Evolutionary conservation across 2,888 invertebrate species (phyloP), one percentile per base, ranked within the genome.

Genomic region (Nasonia oneida): DNA sequence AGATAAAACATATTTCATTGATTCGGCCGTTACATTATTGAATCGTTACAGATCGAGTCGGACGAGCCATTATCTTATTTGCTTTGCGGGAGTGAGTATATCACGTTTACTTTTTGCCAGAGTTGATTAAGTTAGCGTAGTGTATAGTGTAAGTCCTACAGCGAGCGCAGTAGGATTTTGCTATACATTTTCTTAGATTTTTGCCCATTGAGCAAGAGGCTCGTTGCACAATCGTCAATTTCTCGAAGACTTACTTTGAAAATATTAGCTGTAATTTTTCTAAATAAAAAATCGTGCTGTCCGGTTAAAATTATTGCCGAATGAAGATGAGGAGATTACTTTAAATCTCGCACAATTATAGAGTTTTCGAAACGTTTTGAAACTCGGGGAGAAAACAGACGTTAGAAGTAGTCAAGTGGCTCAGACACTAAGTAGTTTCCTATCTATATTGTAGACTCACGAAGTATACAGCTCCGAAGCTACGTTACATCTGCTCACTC

Each of bases 1-100:
- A 23, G 37, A 77, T 37, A 37, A 61, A 78, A 71, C 33, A 82
- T 61, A 61, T 67, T 50, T 82, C 64, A 23, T n/a, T 29, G 80
- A 23, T 18, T 33, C 53, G 50, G n/a, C 3, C 37, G 37, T 57
- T 57, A 57, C 53, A 53, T 53, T 57, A 57, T 57, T 57, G 57
- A 57, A 57, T 57, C n/a, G 3, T 57, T 18, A 57, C 57, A 57
- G n/a, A 57, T 57, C 57, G 15, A 57, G 57, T n/a, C 6, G 57
- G n/a, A 57, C 18, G 15, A 4, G 37, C n/a, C 15, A 33, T 80
- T 61, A 42, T 29, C 57, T 37, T 75, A 57, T 57, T 57, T 57
- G n/a, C n/a, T 53, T 5, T 12, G 10, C 42, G 1, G 10, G 12
- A 42, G 57, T 57, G 18, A 18, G n/a, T 57, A 53, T 5, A 53